These are phyloP conservation scores for Eira barbara DNA, from an alignment of 2,113 vertebrate species.

Conservation along the genomic window DNA sequence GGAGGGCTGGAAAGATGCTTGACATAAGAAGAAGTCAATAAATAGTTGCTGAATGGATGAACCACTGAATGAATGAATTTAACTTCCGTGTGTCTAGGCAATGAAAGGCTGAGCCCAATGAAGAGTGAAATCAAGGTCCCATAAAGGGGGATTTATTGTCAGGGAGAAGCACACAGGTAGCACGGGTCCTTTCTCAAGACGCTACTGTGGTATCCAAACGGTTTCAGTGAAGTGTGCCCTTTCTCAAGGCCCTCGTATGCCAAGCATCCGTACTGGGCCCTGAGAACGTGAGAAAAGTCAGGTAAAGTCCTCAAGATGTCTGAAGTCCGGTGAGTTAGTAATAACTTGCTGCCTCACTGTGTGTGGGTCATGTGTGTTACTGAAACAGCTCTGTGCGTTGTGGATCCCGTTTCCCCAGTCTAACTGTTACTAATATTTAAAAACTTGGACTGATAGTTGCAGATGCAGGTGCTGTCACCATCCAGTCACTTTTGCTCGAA, in stretches of 20 bases:
- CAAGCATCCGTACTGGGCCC: neutral
- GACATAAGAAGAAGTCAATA: neutral
- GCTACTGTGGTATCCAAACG: conserved; percentile 34
- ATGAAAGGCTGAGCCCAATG: conserved; percentile 32
- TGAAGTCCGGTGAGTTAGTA: neutral
- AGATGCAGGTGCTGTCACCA: neutral
- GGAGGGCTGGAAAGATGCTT: neutral
- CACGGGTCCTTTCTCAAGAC: conserved; percentile 51
- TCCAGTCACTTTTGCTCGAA: neutral
- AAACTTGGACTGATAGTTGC: neutral
- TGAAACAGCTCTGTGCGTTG: neutral
- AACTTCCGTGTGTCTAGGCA: neutral
- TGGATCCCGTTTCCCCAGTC: neutral
- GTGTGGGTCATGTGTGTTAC: neutral
- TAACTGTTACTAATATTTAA: neutral
- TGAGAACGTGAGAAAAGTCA: neutral
- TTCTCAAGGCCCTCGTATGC: neutral
- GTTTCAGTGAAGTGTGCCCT: neutral
- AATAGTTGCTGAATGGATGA: neutral
- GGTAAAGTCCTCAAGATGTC: neutral
- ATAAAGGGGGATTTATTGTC: conserved; percentile 38
- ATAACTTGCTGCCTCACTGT: neutral
- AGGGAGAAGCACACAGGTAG: neutral
- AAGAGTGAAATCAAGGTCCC: conserved; percentile 34
- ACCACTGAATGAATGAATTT: neutral